Evolutionary conservation across 2,888 invertebrate genomes (phyloP).

Genomic region (Amiota minor): DNA sequence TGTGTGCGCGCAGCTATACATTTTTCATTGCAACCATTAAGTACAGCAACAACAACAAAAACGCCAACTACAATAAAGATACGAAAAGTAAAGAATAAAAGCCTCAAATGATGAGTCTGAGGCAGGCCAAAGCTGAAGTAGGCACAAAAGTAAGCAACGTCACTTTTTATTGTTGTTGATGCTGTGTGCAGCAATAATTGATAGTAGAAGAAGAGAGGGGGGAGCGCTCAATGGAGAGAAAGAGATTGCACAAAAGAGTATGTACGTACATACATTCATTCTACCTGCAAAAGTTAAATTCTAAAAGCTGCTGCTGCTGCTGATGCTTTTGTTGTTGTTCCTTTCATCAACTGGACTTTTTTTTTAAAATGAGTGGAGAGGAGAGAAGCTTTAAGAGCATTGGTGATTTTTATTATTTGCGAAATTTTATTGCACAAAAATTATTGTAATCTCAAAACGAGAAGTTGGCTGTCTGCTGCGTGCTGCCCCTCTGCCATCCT

Average conservation of each 20-base stretch:
- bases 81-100: too few relatives aligned
- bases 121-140: not conserved
- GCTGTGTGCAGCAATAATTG: not conserved
- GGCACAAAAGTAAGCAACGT: constrained; percentile 6
- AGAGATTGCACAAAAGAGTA: not conserved
- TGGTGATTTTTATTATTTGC: constrained; percentile 36
- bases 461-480: constrained; percentile 16
- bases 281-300: not conserved
- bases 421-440: constrained; percentile 46
- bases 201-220: not conserved
- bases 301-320: not conserved
- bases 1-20: constrained; percentile 39
- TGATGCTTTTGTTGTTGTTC: not conserved
- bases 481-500: not conserved
- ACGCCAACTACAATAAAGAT: not conserved
- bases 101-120: not conserved
- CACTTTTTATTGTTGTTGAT: constrained; percentile 28
- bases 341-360: not conserved
- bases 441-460: constrained; percentile 39
- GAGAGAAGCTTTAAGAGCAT: not conserved
- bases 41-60: constrained; percentile 39
- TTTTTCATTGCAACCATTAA: constrained; percentile 54
- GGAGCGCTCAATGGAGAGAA: not conserved
- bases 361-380: not conserved
- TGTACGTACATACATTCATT: too few relatives aligned